These are phyloP conservation scores for Grantiella picta DNA, from an alignment of 2,113 vertebrate species.

Conservation along the genomic window DNA sequence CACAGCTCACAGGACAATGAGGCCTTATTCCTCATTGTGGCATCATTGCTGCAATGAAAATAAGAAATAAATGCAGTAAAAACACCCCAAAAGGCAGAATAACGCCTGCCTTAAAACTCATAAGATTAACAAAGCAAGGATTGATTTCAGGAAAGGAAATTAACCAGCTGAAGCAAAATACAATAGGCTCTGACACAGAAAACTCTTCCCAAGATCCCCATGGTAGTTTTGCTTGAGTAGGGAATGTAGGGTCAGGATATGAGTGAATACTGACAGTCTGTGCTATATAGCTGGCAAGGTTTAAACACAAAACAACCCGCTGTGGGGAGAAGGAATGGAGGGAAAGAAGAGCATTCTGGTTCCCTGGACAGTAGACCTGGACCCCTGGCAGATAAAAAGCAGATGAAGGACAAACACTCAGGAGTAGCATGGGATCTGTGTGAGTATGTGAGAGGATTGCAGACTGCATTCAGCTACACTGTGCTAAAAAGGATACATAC, in stretches of 20 bases:
- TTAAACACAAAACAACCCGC: not conserved
- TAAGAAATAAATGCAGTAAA: slow-evolving; percentile 31
- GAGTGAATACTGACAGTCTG: not conserved
- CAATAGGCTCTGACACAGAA: not conserved
- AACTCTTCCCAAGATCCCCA: not conserved
- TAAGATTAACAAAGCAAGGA: slow-evolving; percentile 40
- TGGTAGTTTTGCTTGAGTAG: not conserved
- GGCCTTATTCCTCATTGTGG: not conserved
- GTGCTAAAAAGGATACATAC: not conserved
- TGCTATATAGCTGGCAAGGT: not conserved
- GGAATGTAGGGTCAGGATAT: not conserved
- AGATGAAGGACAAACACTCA: not conserved
- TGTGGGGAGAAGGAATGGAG: not conserved
- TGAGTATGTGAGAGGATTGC: not conserved
- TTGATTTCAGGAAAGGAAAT: slow-evolving; percentile 35
- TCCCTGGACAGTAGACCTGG: not conserved
- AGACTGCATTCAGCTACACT: not conserved
- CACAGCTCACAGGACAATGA: not conserved
- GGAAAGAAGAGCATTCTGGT: not conserved
- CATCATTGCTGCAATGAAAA: not conserved
- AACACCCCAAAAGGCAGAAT: not conserved
- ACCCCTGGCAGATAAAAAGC: not conserved
- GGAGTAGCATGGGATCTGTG: not conserved
- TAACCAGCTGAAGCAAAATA: slow-evolving; percentile 1
- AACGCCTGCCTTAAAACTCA: not conserved